Evolutionary conservation across 2,888 invertebrate genomes (phyloP), one percentile per base, ranked within the genome.

Genomic region (Drosophila borborema): DNA sequence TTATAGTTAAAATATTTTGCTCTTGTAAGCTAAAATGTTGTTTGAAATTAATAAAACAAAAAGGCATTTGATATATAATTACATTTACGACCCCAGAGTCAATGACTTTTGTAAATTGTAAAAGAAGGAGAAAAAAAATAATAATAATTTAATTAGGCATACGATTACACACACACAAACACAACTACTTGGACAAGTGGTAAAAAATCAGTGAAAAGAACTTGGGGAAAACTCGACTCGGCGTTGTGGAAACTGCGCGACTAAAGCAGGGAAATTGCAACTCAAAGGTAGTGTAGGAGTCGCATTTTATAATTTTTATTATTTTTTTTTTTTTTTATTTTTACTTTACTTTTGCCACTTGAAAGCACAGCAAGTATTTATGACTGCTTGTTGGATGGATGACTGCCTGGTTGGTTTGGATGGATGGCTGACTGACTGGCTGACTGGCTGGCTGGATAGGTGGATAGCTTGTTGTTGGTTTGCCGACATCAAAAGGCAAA

Each of bases 351-450:
- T 54, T 85, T 83, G 86, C 86, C 85, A 88, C 80, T 85, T 85
- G 85, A 85, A 80, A 88, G 89, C 85, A 85, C 85, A 88, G 73
- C 70, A 88, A 88, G 86, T 85, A 85, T 89, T 85, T 88, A 85
- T 85, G 84, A 88, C 83, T 79, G 71, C 45, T 64, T 20, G 79
- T 62, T 78, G 79, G 68, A 43, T 65, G 77, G 77, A 61, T 77
- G 77, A 64, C 66, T 79, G 74, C 55, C 75, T 79, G 77, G 72
- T 63, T 72, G 66, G 46, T 34, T 65, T 56, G 72, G 46, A n/a
- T 78, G 79, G 68, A 38, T 79, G 40, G 40, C 16, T 40, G 40
- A 2, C 9, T 65, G 72, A 20, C 14, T 59, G 45, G 45, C n/a
- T 64, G 69, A 34, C 40, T 70, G 59, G 59, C 2, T 31, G 49